Base-by-base conservation (phyloP, 2,888 invertebrate species). In the Cheilosia pagana region DNA sequence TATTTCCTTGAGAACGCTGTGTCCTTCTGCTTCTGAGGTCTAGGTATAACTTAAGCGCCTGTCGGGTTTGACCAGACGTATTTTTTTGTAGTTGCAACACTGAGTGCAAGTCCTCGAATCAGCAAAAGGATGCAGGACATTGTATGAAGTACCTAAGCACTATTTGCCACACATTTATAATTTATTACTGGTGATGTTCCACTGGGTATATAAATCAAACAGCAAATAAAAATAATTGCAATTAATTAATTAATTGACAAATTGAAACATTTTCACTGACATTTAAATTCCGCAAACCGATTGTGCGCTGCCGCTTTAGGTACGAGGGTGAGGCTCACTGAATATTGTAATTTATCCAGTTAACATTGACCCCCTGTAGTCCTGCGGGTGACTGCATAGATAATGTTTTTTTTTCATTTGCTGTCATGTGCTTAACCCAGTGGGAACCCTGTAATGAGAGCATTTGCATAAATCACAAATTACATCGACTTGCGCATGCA, bases 391-490 rank as follows among this genome's bases (percentile, higher is more conserved):
- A 65, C 78, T 78, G 74, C 65, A 79, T 39, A 48, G 59, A 45
- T 53, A 55, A 35, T 31, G 12, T 45, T 35, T 16, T 68, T 23
- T 1, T 35, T 41, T 25, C 8, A 50, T 35, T 21, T n/a, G 52
- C 41, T 52, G 60, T 71, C 53, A 71, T 71, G n/a, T 53, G 41
- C 43, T 28, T 28, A 43, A 19, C 72, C 28, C 81, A 71, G 70
- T 67, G 70, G 70, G 63, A 57, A 48, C 60, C 65, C 52, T 76
- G 68, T 67, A 82, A 82, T 67, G 62, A 74, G 82, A 57, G 50
- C 72, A 83, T 78, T 83, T 83, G 78, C 78, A 83, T 83, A 78
- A 83, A 83, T 78, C 70, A 83, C 82, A 83, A 78, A 72, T 72
- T 67, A 72, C 41, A 67, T 67, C 50, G 59, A 59, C 39, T 68